A percentile compares a stretch with the other conserved stretches of the same genome.
phyloP scores from a whole-genome alignment of 2,888 invertebrate genomes.

The Machimus atricapillus region DNA sequence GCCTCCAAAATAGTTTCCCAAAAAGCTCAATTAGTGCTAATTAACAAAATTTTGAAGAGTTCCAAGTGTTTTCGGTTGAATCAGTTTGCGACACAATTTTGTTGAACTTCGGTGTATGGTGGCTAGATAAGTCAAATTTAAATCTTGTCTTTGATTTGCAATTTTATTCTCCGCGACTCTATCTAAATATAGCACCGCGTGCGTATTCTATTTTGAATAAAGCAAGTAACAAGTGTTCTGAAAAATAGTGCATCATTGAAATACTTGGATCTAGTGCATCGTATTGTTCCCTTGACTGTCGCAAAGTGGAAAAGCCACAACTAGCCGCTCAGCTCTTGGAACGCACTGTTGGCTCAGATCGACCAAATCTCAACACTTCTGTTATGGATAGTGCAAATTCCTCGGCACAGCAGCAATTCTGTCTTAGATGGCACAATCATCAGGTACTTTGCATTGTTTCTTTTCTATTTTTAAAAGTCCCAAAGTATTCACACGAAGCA shows the following conservation, averaged over 20 bases:
- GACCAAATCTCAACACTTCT: conserved; percentile 14
- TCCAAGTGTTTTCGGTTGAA: background rate
- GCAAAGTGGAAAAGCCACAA: conserved; percentile 18
- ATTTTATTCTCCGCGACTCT: conserved; percentile 41
- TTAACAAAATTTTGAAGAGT: background rate
- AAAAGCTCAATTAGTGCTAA: background rate
- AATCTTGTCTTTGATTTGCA: conserved; percentile 22
- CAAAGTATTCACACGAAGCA: conserved; percentile 26
- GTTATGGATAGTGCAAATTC: conserved; percentile 46
- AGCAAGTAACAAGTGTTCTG: conserved; percentile 47
- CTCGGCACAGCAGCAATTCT: conserved; percentile 70
- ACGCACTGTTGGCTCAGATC: background rate
- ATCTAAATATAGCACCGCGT: conserved; percentile 44
- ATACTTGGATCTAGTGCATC: conserved; percentile 31
- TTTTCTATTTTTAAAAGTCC: conserved; percentile 35
- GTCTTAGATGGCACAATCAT: conserved; percentile 85
- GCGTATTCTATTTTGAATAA: conserved; percentile 44
- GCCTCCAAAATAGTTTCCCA: conserved; percentile 26
- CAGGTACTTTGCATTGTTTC: conserved; percentile 63
- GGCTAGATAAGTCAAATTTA: conserved; percentile 15
- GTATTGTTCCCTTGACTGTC: conserved; percentile 36
- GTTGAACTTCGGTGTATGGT: background rate
- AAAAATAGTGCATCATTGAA: conserved; percentile 46
- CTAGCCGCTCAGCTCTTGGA: background rate
- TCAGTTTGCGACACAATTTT: background rate